phyloP scores from a whole-genome alignment of 1,140 invertebrate genomes.

The Tetramorium parvispinum region DNA sequence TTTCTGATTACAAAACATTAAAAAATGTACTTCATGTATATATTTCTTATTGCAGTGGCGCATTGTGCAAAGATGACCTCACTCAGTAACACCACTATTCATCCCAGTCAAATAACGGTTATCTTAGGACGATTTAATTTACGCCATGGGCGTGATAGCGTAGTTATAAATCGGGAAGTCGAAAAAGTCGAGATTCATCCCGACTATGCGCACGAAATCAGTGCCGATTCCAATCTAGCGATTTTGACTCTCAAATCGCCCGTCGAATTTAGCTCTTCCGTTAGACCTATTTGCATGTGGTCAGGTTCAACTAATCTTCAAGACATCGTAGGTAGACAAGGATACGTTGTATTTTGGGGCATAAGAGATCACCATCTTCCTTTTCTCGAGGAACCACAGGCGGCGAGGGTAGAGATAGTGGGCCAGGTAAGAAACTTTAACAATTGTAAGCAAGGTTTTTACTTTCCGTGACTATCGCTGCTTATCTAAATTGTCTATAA shows the following conservation, averaged over 20 bases:
- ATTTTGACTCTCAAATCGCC: neutral
- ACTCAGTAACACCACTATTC: too few relatives aligned
- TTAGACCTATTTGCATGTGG: neutral
- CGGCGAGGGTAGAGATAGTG: too few relatives aligned
- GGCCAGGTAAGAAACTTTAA: neutral
- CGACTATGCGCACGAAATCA: neutral
- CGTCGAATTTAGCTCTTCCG: neutral
- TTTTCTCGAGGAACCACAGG: too few relatives aligned
- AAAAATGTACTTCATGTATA: too few relatives aligned
- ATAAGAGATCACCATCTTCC: too few relatives aligned
- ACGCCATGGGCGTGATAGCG: rapidly evolving
- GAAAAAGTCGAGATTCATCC: neutral
- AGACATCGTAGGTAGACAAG: neutral
- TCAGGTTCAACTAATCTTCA: neutral
- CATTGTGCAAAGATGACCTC: neutral
- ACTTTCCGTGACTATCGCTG: too few relatives aligned
- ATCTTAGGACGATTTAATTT: too few relatives aligned
- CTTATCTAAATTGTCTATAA: too few relatives aligned
- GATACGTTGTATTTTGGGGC: neutral
- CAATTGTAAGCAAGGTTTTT: neutral
- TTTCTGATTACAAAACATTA: neutral
- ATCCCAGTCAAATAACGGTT: too few relatives aligned
- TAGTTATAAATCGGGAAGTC: neutral
- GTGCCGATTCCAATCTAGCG: neutral
- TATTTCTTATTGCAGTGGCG: neutral